Conservation (phyloP, 2,888 invertebrate genomes). For the Tipula confusa region DNA sequence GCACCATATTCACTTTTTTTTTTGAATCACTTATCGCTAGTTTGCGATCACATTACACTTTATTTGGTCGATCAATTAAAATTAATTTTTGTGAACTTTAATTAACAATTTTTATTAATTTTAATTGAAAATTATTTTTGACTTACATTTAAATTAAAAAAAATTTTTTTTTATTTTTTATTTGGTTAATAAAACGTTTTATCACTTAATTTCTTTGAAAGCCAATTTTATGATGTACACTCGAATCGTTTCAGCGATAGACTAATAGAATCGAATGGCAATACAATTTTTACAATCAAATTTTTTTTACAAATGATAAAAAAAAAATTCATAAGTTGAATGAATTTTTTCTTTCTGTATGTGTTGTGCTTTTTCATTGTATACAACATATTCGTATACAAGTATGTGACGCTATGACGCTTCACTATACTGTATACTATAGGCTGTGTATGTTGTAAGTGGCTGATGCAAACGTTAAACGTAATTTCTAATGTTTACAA, state of each 20-base stretch:
- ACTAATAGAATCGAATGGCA: neutral
- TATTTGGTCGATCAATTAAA: too few relatives aligned
- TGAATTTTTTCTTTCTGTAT: neutral
- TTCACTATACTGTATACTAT: too few relatives aligned
- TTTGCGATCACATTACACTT: too few relatives aligned
- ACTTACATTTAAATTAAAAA: too few relatives aligned
- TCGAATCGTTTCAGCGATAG: neutral
- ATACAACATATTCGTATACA: too few relatives aligned
- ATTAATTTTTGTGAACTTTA: neutral
- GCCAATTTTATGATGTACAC: neutral
- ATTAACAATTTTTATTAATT: neutral
- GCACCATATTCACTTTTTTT: too few relatives aligned
- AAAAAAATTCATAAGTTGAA: neutral
- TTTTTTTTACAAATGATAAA: neutral
- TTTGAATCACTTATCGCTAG: too few relatives aligned
- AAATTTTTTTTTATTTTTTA: neutral
- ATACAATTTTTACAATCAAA: neutral
- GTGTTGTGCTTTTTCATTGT: neutral
- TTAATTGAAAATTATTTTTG: neutral
- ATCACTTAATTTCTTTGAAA: too few relatives aligned
- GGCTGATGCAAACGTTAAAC: neutral
- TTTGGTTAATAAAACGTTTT: neutral
- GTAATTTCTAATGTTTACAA: slow-evolving; percentile 25
- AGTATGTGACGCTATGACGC: too few relatives aligned
- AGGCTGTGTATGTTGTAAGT: too few relatives aligned